Conservation (phyloP, 2,113 vertebrate species). For the Cygnus atratus region DNA sequence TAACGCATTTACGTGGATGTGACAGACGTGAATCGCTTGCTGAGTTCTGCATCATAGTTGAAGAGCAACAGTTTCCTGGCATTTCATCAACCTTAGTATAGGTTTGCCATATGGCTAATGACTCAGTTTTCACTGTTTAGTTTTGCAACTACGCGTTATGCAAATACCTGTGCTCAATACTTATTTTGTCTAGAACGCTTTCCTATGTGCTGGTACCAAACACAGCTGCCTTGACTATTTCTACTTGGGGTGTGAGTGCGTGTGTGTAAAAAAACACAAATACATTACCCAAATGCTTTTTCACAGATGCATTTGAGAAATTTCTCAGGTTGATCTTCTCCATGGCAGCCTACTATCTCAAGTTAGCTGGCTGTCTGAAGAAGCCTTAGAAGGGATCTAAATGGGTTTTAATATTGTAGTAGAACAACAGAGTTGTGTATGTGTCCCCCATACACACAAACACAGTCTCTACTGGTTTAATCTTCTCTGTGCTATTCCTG, state of each 20-base stretch:
- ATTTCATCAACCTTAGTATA: not conserved
- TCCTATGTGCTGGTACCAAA: not conserved
- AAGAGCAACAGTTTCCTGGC: not conserved
- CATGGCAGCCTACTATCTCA: not conserved
- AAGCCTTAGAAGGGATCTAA: not conserved
- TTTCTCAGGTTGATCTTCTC: not conserved
- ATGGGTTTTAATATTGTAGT: not conserved
- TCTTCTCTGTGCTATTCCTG: not conserved
- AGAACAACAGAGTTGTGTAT: not conserved
- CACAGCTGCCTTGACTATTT: not conserved
- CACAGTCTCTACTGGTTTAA: not conserved
- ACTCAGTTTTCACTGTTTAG: slow-evolving; percentile 23
- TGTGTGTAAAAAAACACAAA: not conserved
- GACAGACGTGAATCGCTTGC: slow-evolving; percentile 1
- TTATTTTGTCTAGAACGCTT: not conserved
- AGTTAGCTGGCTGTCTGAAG: not conserved
- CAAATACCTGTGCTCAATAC: slow-evolving; percentile 26
- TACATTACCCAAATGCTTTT: not conserved
- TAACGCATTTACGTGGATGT: not conserved
- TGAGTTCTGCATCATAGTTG: not conserved
- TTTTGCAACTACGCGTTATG: not conserved
- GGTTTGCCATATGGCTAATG: slow-evolving; percentile 16
- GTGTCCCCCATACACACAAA: too few species aligned
- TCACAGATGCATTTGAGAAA: not conserved
- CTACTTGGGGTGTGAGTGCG: not conserved